Percentiles rank a stretch among this genome's conserved stretches.
phyloP scores from a whole-genome alignment of 30 jellyfish, hydroid and myxozoan species.

The Turritopsis rubra region DNA sequence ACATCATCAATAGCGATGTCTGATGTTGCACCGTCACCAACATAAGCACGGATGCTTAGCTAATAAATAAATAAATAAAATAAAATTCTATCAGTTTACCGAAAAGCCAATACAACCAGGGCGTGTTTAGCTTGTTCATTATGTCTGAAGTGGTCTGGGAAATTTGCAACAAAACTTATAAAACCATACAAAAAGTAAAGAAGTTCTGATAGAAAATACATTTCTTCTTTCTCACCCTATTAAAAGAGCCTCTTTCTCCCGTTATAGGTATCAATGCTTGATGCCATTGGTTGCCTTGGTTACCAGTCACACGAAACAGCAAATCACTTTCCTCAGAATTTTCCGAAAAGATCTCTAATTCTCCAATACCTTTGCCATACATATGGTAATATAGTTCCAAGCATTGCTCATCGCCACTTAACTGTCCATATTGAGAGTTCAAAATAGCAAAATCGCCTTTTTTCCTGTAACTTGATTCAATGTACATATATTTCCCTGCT shows the following conservation, averaged over 20 bases:
- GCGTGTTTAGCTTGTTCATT: neutral
- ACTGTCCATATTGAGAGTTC: conserved; percentile 58
- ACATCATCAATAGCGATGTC: conserved; percentile 83
- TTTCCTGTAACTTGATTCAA: conserved; percentile 53
- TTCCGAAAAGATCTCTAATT: conserved; percentile 43
- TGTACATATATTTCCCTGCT: conserved; percentile 62
- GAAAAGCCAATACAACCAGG: too few species aligned
- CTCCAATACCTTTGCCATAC: conserved; percentile 81
- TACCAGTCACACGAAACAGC: conserved; percentile 56
- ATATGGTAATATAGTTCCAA: conserved; percentile 68
- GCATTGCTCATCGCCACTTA: conserved; percentile 53
- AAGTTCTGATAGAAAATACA: too few species aligned
- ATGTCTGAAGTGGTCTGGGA: too few species aligned
- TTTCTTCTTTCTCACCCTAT: too few species aligned
- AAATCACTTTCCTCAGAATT: conserved; percentile 46
- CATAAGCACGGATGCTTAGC: conserved; percentile 60
- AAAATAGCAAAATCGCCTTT: conserved; percentile 54
- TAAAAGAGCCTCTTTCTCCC: conserved; percentile 39
- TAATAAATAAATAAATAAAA: neutral
- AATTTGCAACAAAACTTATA: too few species aligned
- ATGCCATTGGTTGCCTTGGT: conserved; percentile 71
- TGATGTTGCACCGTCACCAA: conserved; percentile 52
- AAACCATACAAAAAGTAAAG: too few species aligned
- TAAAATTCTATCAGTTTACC: too few species aligned
- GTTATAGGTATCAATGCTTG: conserved; percentile 46